Base-by-base conservation (phyloP, 2,888 invertebrate genomes). In the Ommatoiulus sabulosus region DNA sequence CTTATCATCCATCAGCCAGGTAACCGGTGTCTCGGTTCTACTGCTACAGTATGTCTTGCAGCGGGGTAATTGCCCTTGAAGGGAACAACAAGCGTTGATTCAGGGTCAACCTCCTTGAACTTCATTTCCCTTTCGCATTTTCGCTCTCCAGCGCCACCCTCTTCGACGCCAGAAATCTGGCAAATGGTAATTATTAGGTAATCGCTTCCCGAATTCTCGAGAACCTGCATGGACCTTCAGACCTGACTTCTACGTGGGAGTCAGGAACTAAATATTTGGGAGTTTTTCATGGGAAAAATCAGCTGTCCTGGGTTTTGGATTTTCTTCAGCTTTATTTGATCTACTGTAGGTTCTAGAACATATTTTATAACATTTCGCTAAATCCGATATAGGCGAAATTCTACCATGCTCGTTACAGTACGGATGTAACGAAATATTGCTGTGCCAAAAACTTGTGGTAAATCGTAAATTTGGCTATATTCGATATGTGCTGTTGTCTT, bases 81-180 rank as follows among this genome's bases (percentile, higher is more conserved):
- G 63, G 63, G 63, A 72, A 72, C 72, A 20, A 24, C 63, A 63
- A n/a, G 63, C 63, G n/a, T n/a, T 63, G 15, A 10, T 72, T 72
- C 72, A 72, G 72, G 72, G 72, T 72, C 72, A 72, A 72, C 72
- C 72, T 72, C 72, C 72, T 72, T 72, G 24, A 72, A 72, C 20
- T 72, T 72, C 72, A 72, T 72, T 72, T 72, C 72, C 72, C 20
- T 72, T 72, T 72, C 72, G 20, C 20, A 24, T 8, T 24, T 72
- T 72, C 24, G 17, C n/a, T n/a, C 17, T n/a, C 17, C n/a, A 63
- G 63, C 20, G 10, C 20, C 20, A 20, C 72, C 72, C 72, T 20
- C 20, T 24, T 2, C 2, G 72, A 10, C 72, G 72, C 72, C 72
- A 24, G 24, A 72, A 24, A 24, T 72, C 24, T 6, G 24, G 24